phyloP scores from a whole-genome alignment of 37 sponge, comb jelly and placozoan species.

The Oopsacas minuta region DNA sequence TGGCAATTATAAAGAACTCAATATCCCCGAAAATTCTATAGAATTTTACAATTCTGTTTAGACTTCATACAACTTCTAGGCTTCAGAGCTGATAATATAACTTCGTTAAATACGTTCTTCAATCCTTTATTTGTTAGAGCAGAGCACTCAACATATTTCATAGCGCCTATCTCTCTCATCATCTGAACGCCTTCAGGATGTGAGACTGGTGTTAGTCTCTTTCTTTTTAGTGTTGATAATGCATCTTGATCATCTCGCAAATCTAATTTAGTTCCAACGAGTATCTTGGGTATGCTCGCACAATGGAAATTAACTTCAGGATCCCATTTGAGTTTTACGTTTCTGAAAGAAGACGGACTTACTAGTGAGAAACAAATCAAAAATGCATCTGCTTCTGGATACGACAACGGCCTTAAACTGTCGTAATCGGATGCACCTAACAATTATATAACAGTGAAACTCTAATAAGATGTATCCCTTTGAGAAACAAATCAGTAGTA shows the following conservation, averaged over 20 bases:
- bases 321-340: slow-evolving; percentile 31
- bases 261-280: slow-evolving; percentile 46
- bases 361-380: slow-evolving; percentile 36
- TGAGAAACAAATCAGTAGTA: not conserved
- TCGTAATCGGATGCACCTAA: slow-evolving; percentile 30
- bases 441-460: not conserved
- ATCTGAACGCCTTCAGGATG: not conserved
- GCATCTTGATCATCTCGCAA: slow-evolving; percentile 19
- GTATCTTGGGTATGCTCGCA: slow-evolving; percentile 31
- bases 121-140: not conserved
- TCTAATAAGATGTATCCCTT: not conserved
- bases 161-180: not conserved
- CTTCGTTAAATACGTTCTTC: not conserved
- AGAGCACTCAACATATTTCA: not conserved
- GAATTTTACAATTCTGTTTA: not conserved
- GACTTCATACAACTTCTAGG: not conserved
- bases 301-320: slow-evolving; percentile 32
- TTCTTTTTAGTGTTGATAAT: not conserved
- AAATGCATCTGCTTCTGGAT: slow-evolving; percentile 55
- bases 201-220: not conserved
- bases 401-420: slow-evolving; percentile 46
- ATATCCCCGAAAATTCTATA: not conserved
- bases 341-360: slow-evolving; percentile 29
- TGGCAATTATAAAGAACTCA: not conserved
- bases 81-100: not conserved